Percentiles rank a stretch among this genome's conserved stretches.
These are phyloP conservation scores for Mythimna albipuncta DNA, from an alignment of 2,888 invertebrate species.

Conservation along the genomic window DNA sequence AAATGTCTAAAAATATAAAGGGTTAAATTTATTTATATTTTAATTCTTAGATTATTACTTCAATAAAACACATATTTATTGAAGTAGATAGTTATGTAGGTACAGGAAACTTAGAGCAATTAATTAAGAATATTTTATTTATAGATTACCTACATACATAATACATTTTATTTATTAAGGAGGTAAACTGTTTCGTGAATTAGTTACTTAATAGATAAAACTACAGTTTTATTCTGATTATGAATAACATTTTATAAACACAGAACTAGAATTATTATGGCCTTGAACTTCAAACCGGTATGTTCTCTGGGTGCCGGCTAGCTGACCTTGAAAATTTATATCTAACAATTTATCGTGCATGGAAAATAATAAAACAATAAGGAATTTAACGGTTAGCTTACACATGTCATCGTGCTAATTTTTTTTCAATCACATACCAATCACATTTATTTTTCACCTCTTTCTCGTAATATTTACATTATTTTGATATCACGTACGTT, in stretches of 20 bases:
- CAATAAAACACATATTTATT: no score
- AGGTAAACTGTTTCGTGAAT: not conserved
- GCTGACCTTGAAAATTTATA: conserved; percentile 28
- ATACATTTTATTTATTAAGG: not conserved
- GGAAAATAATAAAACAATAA: not conserved
- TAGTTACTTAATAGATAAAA: not conserved
- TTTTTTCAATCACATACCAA: not conserved
- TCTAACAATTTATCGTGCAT: not conserved
- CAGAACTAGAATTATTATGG: not conserved
- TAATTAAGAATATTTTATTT: no score
- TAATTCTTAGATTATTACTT: no score
- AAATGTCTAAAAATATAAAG: no score
- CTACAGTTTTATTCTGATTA: not conserved
- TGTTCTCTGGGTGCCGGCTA: conserved; percentile 32
- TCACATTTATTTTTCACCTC: not conserved
- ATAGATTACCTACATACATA: not conserved
- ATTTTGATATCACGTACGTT: conserved; percentile 56
- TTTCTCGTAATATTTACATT: conserved; percentile 9
- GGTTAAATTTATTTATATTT: no score
- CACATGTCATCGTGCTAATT: not conserved
- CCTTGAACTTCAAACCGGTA: conserved; percentile 12
- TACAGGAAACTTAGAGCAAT: no score
- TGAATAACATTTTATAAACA: not conserved
- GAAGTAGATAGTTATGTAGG: no score
- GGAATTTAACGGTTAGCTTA: not conserved